Conservation (phyloP, 2,888 invertebrate genomes). For the Ormyrus labotus region DNA sequence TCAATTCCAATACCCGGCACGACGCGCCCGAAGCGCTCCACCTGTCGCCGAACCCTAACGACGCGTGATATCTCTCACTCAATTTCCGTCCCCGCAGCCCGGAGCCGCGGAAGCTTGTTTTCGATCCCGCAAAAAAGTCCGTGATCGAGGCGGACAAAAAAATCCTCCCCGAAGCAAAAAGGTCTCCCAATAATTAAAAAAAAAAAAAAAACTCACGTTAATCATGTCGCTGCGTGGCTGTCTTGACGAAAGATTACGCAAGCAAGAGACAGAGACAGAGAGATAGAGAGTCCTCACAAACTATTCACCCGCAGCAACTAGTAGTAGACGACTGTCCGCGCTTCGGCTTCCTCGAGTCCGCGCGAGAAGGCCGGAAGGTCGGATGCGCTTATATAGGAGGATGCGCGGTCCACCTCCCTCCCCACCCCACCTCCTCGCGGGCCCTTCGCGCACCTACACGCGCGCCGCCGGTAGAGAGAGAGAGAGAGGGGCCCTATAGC, state of each 20-base stretch:
- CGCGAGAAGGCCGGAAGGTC: slow-evolving; percentile 33
- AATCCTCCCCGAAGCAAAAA: too few relatives aligned
- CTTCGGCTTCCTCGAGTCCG: neutral
- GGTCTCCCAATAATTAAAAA: too few relatives aligned
- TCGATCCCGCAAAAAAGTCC: too few relatives aligned
- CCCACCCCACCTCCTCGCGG: neutral
- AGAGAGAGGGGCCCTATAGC: slow-evolving; percentile 44
- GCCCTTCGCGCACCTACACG: slow-evolving; percentile 21
- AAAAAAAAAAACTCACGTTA: too few relatives aligned
- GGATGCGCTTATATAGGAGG: slow-evolving; percentile 47
- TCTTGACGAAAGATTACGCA: too few relatives aligned
- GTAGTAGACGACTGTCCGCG: neutral
- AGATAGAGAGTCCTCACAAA: neutral
- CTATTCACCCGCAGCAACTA: neutral
- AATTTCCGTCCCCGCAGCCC: neutral
- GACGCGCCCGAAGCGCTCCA: neutral
- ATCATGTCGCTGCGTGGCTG: too few relatives aligned
- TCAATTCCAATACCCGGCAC: too few relatives aligned
- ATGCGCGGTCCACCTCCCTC: neutral
- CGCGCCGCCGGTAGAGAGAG: slow-evolving; percentile 23
- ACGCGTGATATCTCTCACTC: slow-evolving; percentile 1
- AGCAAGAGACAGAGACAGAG: neutral
- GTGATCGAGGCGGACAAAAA: too few relatives aligned
- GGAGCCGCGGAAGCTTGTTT: too few relatives aligned
- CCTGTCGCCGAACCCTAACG: slow-evolving; percentile 20